These are phyloP conservation scores for Lanistes nyassanus DNA, from an alignment of 1,140 invertebrate genomes.

Conservation along the genomic window DNA sequence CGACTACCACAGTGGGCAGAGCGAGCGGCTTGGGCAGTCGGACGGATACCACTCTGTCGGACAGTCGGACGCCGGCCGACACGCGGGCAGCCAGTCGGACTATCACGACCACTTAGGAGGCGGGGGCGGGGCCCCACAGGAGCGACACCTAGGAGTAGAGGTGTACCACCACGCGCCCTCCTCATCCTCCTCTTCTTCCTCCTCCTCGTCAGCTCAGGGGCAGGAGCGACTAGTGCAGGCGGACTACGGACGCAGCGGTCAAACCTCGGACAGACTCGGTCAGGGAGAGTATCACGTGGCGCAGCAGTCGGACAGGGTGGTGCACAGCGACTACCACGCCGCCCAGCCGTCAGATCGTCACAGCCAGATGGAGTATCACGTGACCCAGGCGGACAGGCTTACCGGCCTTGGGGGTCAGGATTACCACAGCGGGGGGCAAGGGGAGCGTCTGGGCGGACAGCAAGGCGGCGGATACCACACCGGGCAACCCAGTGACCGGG, in stretches of 20 bases:
- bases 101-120: slow-evolving; percentile 15
- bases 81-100: slow-evolving; percentile 12
- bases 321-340: slow-evolving; percentile 8
- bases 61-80: neutral
- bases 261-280: slow-evolving; percentile 21
- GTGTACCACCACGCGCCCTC: slow-evolving; percentile 16
- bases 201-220: neutral
- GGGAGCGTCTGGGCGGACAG: slow-evolving; percentile 8
- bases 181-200: neutral
- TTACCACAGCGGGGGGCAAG: neutral
- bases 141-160: slow-evolving; percentile 13
- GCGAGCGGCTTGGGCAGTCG: slow-evolving; percentile 6
- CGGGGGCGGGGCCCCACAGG: neutral
- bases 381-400: neutral
- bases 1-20: slow-evolving; percentile 4
- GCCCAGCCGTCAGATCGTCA: slow-evolving; percentile 17
- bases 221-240: slow-evolving; percentile 13
- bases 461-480: slow-evolving; percentile 5
- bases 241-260: slow-evolving; percentile 11
- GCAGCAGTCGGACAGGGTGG: slow-evolving; percentile 11
- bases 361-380: neutral
- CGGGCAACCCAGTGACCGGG: slow-evolving; percentile 9
- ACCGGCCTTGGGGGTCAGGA: slow-evolving; percentile 14
- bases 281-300: neutral
- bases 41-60: neutral